Conservation (phyloP, 2,888 invertebrate species). For the Herminia tarsipennalis region DNA sequence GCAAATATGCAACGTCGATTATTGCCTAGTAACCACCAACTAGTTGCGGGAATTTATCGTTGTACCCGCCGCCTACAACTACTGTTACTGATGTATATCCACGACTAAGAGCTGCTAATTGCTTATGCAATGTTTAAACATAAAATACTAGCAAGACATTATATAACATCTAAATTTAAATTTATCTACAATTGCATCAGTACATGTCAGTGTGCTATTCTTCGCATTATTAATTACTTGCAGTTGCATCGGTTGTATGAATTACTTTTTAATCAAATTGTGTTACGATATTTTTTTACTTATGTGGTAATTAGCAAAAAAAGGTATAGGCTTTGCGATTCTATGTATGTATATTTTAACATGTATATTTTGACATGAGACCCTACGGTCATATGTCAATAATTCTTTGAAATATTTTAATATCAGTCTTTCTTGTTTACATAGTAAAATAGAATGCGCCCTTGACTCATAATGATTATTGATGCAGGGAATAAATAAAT, state of each 20-base stretch:
- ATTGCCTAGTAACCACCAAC: slow-evolving; percentile 77
- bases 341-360: too few relatives aligned
- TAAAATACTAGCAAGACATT: slow-evolving; percentile 24
- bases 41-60: slow-evolving; percentile 76
- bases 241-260: too few relatives aligned
- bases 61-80: slow-evolving; percentile 39
- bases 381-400: neutral
- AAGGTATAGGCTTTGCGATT: too few relatives aligned
- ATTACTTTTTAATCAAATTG: too few relatives aligned
- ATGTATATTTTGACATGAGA: too few relatives aligned
- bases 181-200: slow-evolving; percentile 12
- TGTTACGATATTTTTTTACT: too few relatives aligned
- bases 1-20: slow-evolving; percentile 78
- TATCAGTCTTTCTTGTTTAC: neutral
- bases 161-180: slow-evolving; percentile 19
- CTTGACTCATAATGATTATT: slow-evolving; percentile 31
- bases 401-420: neutral
- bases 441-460: slow-evolving; percentile 23
- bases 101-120: slow-evolving; percentile 51
- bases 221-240: slow-evolving; percentile 24
- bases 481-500: slow-evolving; percentile 27
- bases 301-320: too few relatives aligned
- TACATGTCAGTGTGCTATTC: slow-evolving; percentile 23
- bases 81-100: slow-evolving; percentile 52
- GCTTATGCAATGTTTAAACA: slow-evolving; percentile 39